These are phyloP conservation scores for Pocillopora verrucosa DNA, from an alignment of 64 coral and sea anemone species.

Conservation along the genomic window DNA sequence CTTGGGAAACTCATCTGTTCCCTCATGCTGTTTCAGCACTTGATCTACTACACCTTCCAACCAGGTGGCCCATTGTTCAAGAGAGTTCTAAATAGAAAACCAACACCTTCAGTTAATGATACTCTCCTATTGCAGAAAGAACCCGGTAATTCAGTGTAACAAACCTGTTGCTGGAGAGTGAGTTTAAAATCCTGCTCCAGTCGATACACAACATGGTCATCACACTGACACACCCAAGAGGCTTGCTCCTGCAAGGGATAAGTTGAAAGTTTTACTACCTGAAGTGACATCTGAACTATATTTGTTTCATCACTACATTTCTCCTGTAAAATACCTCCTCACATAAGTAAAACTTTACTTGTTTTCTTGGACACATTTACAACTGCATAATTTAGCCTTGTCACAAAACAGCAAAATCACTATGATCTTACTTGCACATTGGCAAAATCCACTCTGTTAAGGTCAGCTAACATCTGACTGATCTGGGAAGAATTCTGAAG, in stretches of 20 bases:
- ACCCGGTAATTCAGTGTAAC: neutral
- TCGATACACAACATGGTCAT: conserved; percentile 90
- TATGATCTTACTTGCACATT: conserved; percentile 84
- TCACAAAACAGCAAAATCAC: neutral
- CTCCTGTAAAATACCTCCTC: neutral
- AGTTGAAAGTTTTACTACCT: neutral
- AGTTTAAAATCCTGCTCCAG: conserved; percentile 97
- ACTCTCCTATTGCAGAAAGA: neutral
- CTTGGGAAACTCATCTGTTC: conserved; percentile 82
- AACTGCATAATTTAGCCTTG: neutral
- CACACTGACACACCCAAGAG: conserved; percentile 98
- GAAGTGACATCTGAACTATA: too few species aligned
- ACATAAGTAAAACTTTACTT: too few species aligned
- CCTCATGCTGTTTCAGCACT: conserved; percentile 84
- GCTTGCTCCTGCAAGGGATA: conserved; percentile 81
- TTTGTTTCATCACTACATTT: neutral
- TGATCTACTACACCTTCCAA: conserved; percentile 95
- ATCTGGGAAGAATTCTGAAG: conserved; percentile 97
- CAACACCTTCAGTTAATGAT: neutral
- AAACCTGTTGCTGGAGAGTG: conserved; percentile 93
- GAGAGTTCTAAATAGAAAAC: conserved; percentile 70
- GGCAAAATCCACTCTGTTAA: conserved; percentile 99
- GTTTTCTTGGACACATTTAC: too few species aligned
- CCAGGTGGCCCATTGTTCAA: conserved; percentile 98
- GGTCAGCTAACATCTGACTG: conserved; percentile 93